Percentiles rank a stretch among this genome's conserved stretches.
phyloP scores from a whole-genome alignment of 2,797 vertebrate genomes.

The Mus spretus region DNA sequence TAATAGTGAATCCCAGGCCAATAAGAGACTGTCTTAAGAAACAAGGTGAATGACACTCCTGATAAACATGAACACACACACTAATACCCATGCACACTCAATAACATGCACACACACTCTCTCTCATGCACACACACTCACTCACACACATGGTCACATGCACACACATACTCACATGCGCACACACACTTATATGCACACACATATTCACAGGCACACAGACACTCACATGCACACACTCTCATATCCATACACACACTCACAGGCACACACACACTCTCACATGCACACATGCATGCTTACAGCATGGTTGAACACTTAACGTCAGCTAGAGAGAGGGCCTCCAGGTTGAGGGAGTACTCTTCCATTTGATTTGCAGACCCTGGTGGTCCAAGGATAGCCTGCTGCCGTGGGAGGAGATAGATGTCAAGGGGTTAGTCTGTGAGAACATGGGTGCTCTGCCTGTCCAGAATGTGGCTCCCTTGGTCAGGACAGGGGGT shows the following conservation, averaged over 20 bases:
- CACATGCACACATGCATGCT: not conserved
- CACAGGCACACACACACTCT: not conserved
- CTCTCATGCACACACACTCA: not conserved
- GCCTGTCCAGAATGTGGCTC: not conserved
- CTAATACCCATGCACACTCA: not conserved
- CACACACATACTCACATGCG: not conserved
- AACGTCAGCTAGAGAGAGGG: not conserved
- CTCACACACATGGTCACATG: not conserved
- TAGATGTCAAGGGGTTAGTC: not conserved
- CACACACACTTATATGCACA: not conserved
- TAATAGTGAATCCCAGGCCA: not conserved
- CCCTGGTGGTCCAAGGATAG: not conserved
- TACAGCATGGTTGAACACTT: conserved; percentile 9
- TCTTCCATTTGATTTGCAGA: not conserved
- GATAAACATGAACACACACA: not conserved
- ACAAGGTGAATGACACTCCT: not conserved
- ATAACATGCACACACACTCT: not conserved
- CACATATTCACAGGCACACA: not conserved
- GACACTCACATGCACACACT: not conserved
- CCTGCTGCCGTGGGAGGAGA: rapidly evolving
- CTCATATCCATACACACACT: not conserved
- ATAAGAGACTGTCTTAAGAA: not conserved
- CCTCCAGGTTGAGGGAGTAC: not conserved
- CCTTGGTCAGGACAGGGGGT: not conserved
- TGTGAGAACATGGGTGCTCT: rapidly evolving